Evolutionary conservation across 2,888 invertebrate genomes (phyloP), one percentile per base, ranked within the genome.

Genomic region (Lycophotia porphyrea): DNA sequence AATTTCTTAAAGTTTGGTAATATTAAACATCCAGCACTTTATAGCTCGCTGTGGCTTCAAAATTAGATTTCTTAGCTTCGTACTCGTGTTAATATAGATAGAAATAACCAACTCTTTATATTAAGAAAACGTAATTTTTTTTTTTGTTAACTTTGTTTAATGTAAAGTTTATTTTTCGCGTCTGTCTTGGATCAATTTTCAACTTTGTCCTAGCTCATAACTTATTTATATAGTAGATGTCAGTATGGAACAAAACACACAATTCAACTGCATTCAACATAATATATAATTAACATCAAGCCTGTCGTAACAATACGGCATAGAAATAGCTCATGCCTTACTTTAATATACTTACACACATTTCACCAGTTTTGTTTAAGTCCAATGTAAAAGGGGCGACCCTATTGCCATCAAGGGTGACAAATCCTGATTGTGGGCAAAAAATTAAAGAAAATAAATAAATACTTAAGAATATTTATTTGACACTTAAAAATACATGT

Each of bases 21-120:
- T 82, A 71, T 77, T 71, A 70, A 85, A 85, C 64, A 82, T 68
- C 49, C 69, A 82, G 39, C 58, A 72, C 27, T 82, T 82, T 82
- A 78, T 71, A 67, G 78, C 85, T 82, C 70, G 66, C 36, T 67
- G 69, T 58, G 78, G 85, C 47, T 85, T 77, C 63, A 36, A 82
- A 85, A 82, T 82, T 82, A 82, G 72, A 82, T 85, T 76, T 82
- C 78, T 73, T 70, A 58, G 60, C 70, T 84, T 27, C 66, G 67
- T 55, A 60, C 69, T 70, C 27, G 42, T 71, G 67, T 75, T 84
- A 66, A 58, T 81, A 66, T 36, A 69, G 55, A 73, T 60, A 81
- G 55, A 77, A 82, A 82, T 49, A 78, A 34, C 78, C 21, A 78
- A 63, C 34, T 63, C 42, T 72, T 60, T 47, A 47, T 74, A 44